phyloP scores from a whole-genome alignment of 2,113 vertebrate genomes.

The Stegostoma tigrinum region DNA sequence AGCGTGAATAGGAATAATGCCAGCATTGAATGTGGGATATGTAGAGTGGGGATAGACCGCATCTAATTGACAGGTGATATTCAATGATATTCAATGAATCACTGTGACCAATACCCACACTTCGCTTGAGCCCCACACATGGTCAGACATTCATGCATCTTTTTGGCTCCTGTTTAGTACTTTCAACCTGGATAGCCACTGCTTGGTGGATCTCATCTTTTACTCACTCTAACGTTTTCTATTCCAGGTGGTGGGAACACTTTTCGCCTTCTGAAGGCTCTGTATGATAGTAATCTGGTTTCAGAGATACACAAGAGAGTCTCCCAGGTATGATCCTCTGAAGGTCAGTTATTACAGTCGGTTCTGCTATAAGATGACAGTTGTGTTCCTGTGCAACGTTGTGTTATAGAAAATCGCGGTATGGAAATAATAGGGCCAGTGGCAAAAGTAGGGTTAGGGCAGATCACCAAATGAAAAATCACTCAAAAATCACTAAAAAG shows the following conservation, averaged over 20 bases:
- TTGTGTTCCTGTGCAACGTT: too few species aligned
- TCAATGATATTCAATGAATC: background rate
- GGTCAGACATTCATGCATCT: background rate
- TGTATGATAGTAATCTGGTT: constrained; percentile 72
- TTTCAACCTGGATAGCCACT: background rate
- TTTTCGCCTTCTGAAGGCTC: constrained; percentile 75
- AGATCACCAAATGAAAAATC: too few species aligned
- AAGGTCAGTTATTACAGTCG: background rate
- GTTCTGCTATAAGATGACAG: too few species aligned
- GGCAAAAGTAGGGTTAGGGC: too few species aligned
- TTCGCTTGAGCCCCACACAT: background rate
- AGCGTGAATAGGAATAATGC: background rate
- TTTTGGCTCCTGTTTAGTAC: background rate
- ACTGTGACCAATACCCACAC: background rate
- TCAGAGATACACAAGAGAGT: constrained; percentile 69
- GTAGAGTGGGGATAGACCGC: background rate
- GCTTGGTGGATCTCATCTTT: constrained; percentile 37
- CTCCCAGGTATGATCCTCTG: constrained; percentile 58
- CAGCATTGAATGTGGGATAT: background rate
- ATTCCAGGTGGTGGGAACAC: constrained; percentile 77
- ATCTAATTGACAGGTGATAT: background rate
- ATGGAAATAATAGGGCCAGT: too few species aligned
- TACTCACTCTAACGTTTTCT: background rate
- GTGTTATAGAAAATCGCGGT: too few species aligned
- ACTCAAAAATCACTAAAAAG: too few species aligned